A percentile compares a stretch with the other conserved stretches of the same genome.
phyloP scores from a whole-genome alignment of 2,888 invertebrate species.

The Mechanitis messenoides region DNA sequence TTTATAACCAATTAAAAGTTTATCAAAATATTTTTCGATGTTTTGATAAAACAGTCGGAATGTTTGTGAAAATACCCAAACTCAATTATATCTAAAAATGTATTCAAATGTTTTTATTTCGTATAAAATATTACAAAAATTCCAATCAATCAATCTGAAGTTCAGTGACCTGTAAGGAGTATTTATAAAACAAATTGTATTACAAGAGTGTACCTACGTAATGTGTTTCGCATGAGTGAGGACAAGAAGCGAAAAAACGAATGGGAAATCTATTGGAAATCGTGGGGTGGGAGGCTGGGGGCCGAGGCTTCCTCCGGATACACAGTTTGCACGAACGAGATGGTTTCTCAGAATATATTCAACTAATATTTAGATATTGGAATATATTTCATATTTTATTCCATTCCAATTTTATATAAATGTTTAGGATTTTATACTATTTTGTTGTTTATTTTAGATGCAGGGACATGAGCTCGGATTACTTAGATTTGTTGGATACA shows the following conservation, averaged over 20 bases:
- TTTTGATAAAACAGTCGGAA: too few relatives aligned
- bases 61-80: too few relatives aligned
- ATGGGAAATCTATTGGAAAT: slow-evolving; percentile 52
- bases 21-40: too few relatives aligned
- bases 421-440: too few relatives aligned
- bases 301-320: slow-evolving; percentile 42
- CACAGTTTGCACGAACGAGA: slow-evolving; percentile 49
- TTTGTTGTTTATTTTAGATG: too few relatives aligned
- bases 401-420: too few relatives aligned
- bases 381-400: slow-evolving; percentile 6
- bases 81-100: too few relatives aligned
- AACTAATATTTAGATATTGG: slow-evolving; percentile 12
- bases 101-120: slow-evolving; percentile 1
- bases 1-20: too few relatives aligned
- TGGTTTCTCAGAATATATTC: slow-evolving; percentile 41
- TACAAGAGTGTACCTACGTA: slow-evolving; percentile 45
- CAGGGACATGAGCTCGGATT: too few relatives aligned
- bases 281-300: slow-evolving; percentile 33
- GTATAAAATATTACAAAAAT: slow-evolving; percentile 18
- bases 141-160: slow-evolving; percentile 31
- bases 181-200: slow-evolving; percentile 50
- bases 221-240: slow-evolving; percentile 53
- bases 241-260: slow-evolving; percentile 47
- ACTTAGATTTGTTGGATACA: too few relatives aligned
- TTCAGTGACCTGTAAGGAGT: slow-evolving; percentile 36